A percentile compares a stretch with the other conserved stretches of the same genome.
Evolutionary conservation across 2,888 invertebrate genomes (phyloP).

Genomic region (Noctua comes): DNA sequence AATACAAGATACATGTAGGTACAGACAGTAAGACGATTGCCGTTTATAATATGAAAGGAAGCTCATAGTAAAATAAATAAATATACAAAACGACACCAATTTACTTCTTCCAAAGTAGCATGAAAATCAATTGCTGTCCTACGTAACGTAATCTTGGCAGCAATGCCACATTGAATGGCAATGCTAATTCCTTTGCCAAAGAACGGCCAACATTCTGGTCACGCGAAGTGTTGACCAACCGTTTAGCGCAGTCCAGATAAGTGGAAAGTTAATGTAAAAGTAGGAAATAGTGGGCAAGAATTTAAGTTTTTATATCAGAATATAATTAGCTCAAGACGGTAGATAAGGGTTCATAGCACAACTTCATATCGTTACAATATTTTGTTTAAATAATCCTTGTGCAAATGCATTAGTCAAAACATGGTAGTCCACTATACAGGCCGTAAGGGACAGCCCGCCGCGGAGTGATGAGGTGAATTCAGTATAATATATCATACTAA

Average conservation of each 20-base stretch:
- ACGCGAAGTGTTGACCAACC: conserved; percentile 43
- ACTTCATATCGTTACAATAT: background rate
- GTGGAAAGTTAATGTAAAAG: conserved; percentile 5
- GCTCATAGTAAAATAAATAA: too few relatives aligned
- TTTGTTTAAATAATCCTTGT: background rate
- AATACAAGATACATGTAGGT: too few relatives aligned
- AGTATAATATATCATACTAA: too few relatives aligned
- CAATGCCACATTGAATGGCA: conserved; percentile 39
- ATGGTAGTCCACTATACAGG: background rate
- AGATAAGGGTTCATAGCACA: background rate
- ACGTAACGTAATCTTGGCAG: conserved; percentile 43
- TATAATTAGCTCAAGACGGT: background rate
- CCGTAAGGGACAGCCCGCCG: too few relatives aligned
- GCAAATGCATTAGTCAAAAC: background rate
- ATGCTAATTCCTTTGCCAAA: conserved; percentile 53
- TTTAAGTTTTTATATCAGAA: background rate
- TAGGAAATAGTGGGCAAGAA: background rate
- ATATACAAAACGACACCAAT: background rate
- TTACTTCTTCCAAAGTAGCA: conserved; percentile 14
- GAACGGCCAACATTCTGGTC: conserved; percentile 38
- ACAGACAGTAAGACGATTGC: background rate
- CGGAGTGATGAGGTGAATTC: too few relatives aligned
- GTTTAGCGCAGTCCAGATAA: conserved; percentile 21
- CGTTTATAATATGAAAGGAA: background rate
- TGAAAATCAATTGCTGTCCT: conserved; percentile 41